phyloP scores from a whole-genome alignment of 2,113 vertebrate genomes.

The Microcebus lehilahytsara region DNA sequence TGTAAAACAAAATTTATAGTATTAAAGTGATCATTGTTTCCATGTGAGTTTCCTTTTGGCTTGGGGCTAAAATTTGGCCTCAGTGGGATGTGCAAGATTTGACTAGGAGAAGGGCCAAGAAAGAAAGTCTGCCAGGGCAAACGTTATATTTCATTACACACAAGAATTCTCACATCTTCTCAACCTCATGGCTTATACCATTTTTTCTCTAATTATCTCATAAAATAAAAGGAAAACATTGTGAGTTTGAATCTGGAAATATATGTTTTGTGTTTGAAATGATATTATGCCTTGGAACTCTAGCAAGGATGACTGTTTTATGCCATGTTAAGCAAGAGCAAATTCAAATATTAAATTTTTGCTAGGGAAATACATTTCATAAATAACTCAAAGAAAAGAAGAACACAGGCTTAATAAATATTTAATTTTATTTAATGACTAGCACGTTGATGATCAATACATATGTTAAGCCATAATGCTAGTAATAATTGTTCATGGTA shows the following conservation, averaged over 20 bases:
- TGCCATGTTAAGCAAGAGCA: background rate
- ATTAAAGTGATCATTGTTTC: constrained; percentile 3
- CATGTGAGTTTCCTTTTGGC: constrained; percentile 5
- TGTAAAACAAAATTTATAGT: background rate
- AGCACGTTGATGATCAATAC: background rate
- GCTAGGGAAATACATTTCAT: background rate
- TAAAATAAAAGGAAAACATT: background rate
- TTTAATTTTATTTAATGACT: background rate
- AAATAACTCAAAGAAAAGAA: background rate
- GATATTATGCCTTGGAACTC: background rate
- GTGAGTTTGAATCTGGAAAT: background rate
- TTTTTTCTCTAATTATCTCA: background rate
- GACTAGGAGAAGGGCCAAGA: background rate
- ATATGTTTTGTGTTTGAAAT: background rate
- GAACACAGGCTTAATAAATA: background rate
- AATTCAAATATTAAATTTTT: constrained; percentile 20
- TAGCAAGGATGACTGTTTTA: background rate
- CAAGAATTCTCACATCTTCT: background rate
- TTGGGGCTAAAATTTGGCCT: background rate
- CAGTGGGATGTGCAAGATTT: background rate
- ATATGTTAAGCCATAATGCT: background rate
- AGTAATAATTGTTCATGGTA: background rate
- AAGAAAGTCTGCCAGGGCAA: background rate
- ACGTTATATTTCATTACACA: background rate
- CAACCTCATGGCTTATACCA: background rate